These are phyloP conservation scores for Drosophila ogumai DNA, from an alignment of 1,140 invertebrate genomes.

Conservation along the genomic window DNA sequence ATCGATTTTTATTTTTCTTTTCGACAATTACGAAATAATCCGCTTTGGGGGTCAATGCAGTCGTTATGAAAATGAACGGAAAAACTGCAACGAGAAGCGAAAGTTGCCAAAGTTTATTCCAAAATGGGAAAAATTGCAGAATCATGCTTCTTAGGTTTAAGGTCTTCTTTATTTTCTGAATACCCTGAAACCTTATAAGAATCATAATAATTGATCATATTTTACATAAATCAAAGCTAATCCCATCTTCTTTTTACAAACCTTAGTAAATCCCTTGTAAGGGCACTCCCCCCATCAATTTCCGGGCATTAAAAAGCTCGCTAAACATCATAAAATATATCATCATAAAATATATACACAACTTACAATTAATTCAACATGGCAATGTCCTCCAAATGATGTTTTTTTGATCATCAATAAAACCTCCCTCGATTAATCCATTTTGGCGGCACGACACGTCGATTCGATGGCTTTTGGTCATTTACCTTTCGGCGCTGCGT, in stretches of 20 bases:
- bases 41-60: conserved; percentile 23
- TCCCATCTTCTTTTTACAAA: background rate
- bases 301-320: conserved; percentile 9
- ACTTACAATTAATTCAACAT: conserved; percentile 23
- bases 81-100: conserved; percentile 15
- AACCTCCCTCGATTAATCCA: conserved; percentile 60
- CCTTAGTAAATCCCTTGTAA: conserved; percentile 27
- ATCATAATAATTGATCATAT: background rate
- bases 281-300: conserved; percentile 21
- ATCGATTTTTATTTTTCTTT: conserved; percentile 31
- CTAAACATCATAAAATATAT: conserved; percentile 18
- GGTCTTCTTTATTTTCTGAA: background rate
- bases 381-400: conserved; percentile 51
- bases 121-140: background rate
- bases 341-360: conserved; percentile 31
- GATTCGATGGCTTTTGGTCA: conserved; percentile 61
- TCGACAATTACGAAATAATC: conserved; percentile 46
- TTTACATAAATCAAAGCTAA: conserved; percentile 19
- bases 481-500: conserved; percentile 67
- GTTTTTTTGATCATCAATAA: conserved; percentile 60
- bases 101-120: background rate
- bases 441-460: conserved; percentile 55
- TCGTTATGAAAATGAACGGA: conserved; percentile 9
- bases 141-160: background rate
- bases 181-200: background rate